These are phyloP conservation scores for Gorsachius magnificus DNA, from an alignment of 2,797 vertebrate genomes.

Conservation along the genomic window DNA sequence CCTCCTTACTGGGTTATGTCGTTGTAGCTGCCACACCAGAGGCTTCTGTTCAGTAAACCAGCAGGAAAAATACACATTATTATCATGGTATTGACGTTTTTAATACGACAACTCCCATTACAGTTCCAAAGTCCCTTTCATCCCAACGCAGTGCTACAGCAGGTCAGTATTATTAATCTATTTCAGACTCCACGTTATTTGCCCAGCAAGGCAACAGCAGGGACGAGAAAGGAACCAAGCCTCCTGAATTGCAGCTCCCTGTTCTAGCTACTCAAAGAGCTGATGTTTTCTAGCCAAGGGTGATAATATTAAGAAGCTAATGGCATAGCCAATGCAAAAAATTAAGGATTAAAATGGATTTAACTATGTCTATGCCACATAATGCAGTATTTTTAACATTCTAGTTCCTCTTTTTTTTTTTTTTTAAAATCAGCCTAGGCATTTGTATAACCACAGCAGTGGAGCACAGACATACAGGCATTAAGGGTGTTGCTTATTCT, in stretches of 20 bases:
- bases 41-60: not conserved
- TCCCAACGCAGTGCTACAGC: not conserved
- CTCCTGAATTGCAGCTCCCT: not conserved
- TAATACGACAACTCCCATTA: not conserved
- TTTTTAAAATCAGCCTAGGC: not conserved
- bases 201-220: not conserved
- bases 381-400: not conserved
- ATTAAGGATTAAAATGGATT: not conserved
- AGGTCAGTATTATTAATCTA: not conserved
- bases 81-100: not conserved
- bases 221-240: not conserved
- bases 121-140: slow-evolving; percentile 5
- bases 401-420: not conserved
- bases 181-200: not conserved
- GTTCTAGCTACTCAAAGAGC: not conserved
- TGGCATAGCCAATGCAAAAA: not conserved
- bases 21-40: not conserved
- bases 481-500: not conserved
- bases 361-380: rapidly evolving
- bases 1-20: not conserved
- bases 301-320: not conserved
- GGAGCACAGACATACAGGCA: not conserved
- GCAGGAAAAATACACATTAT: not conserved
- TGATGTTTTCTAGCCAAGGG: not conserved
- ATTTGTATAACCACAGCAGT: not conserved